These are phyloP conservation scores for Lonchura striata DNA, from an alignment of 2,113 vertebrate species.

Conservation along the genomic window DNA sequence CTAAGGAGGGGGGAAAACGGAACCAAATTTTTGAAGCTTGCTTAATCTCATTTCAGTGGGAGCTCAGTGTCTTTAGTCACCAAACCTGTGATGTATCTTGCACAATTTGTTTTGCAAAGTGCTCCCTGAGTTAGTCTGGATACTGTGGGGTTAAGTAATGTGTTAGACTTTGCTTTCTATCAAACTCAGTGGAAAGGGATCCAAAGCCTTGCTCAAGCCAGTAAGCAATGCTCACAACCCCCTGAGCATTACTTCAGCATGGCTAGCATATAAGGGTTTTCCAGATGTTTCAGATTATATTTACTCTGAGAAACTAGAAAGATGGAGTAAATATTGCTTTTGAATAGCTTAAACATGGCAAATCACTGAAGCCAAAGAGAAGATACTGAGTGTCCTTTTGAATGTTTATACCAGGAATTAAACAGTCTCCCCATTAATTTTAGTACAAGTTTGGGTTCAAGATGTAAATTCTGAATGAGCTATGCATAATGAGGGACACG, in stretches of 20 bases:
- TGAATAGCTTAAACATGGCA: neutral
- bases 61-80: neutral
- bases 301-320: conserved; percentile 37
- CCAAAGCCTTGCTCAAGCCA: conserved; percentile 34
- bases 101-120: neutral
- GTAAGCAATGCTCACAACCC: conserved; percentile 13
- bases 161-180: neutral
- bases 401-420: neutral
- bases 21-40: neutral
- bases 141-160: neutral
- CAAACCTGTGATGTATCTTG: neutral
- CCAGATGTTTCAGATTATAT: conserved; percentile 63
- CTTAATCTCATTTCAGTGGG: neutral
- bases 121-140: neutral
- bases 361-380: neutral
- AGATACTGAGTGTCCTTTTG: neutral
- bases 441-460: neutral
- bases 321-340: conserved; percentile 28
- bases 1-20: neutral
- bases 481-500: neutral
- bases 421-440: neutral
- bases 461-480: neutral
- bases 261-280: conserved; percentile 12
- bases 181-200: neutral
- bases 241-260: conserved; percentile 68